Conservation (phyloP, 2,797 vertebrate species). For the Thripadectes ignobilis region DNA sequence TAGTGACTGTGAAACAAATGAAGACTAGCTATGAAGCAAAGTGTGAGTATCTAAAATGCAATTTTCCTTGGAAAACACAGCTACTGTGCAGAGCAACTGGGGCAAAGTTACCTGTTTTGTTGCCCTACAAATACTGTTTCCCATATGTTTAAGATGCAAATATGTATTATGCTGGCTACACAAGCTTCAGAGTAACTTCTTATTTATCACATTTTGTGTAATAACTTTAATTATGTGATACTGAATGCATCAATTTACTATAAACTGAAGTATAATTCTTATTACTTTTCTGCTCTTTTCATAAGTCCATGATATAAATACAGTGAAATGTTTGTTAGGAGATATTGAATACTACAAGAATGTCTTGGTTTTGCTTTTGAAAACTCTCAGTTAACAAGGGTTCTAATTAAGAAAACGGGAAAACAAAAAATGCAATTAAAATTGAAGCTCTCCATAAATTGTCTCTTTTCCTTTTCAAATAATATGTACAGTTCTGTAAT, state of each 20-base stretch:
- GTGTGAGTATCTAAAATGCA: neutral
- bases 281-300: slow-evolving; percentile 20
- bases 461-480: neutral
- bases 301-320: neutral
- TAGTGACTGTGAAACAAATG: neutral
- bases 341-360: neutral
- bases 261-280: neutral
- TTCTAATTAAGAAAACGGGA: slow-evolving; percentile 34
- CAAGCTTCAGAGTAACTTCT: neutral
- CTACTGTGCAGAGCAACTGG: neutral
- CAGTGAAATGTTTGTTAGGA: slow-evolving; percentile 26
- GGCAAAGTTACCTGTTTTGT: neutral
- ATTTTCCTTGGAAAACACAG: neutral
- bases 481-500: neutral
- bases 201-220: neutral
- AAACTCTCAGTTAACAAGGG: neutral
- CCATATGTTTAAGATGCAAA: neutral
- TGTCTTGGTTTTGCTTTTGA: neutral
- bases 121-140: neutral
- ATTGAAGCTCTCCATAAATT: slow-evolving; percentile 3
- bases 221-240: neutral
- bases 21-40: neutral
- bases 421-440: slow-evolving; percentile 24
- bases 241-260: neutral
- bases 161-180: neutral